Evolutionary conservation across 2,797 vertebrate genomes (phyloP).

Genomic region (Pagetopsis macropterus): DNA sequence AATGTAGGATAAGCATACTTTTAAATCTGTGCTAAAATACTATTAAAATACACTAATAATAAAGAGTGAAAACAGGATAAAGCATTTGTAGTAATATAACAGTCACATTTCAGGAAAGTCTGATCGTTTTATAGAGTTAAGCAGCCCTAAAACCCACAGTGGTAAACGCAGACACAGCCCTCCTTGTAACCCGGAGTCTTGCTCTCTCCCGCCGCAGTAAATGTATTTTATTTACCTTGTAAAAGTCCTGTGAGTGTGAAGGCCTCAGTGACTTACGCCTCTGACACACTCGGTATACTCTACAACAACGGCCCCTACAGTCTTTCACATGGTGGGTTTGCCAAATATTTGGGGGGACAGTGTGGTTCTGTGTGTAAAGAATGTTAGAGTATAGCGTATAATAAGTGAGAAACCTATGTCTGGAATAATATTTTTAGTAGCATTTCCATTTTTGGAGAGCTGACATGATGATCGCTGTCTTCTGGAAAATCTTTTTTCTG

Average conservation of each 20-base stretch:
- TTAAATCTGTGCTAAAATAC: background rate
- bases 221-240: conserved; percentile 59
- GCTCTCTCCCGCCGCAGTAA: conserved; percentile 29
- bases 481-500: background rate
- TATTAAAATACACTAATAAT: background rate
- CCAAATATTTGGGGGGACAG: background rate
- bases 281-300: background rate
- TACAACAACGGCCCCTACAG: conserved; percentile 1
- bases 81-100: background rate
- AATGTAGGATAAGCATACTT: background rate
- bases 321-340: conserved; percentile 2
- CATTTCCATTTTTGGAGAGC: conserved; percentile 2
- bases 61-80: background rate
- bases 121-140: background rate
- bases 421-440: background rate
- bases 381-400: background rate
- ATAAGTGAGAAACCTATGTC: background rate
- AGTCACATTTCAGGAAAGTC: background rate
- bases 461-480: conserved; percentile 6
- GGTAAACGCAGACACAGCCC: conserved; percentile 48
- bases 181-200: conserved; percentile 36
- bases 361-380: background rate
- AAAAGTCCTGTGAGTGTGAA: conserved; percentile 36
- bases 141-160: background rate
- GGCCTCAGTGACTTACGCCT: conserved; percentile 11